These are phyloP conservation scores for Bufo gargarizans DNA, from an alignment of 2,113 vertebrate genomes.

Conservation along the genomic window DNA sequence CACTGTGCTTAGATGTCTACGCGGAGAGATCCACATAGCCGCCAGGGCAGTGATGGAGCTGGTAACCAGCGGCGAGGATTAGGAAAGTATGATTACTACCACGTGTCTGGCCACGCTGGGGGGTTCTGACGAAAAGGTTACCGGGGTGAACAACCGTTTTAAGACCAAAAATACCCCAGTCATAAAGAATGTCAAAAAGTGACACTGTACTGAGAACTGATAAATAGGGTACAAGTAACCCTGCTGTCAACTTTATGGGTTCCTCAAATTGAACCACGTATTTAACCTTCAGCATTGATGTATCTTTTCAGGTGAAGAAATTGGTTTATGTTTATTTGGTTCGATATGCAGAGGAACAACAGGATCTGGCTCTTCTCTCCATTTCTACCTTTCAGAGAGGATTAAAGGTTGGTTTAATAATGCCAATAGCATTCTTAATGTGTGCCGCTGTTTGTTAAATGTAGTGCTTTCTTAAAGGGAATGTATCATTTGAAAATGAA, in stretches of 20 bases:
- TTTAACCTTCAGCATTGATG: not conserved
- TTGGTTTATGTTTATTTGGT: slow-evolving; percentile 97
- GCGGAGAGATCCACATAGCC: no score
- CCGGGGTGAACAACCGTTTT: no score
- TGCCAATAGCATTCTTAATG: not conserved
- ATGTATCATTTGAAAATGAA: no score
- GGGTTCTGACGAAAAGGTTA: no score
- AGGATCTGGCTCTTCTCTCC: slow-evolving; percentile 94
- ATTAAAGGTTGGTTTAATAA: slow-evolving; percentile 81
- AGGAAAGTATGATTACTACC: no score
- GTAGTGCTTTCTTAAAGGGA: not conserved
- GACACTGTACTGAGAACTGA: not conserved
- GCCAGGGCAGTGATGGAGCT: no score
- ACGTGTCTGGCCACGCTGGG: no score
- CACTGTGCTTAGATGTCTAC: no score
- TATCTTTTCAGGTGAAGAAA: slow-evolving; percentile 87
- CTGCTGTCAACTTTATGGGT: not conserved
- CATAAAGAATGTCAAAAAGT: not conserved
- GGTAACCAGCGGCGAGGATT: no score
- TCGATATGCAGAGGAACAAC: slow-evolving; percentile 95
- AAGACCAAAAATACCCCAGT: no score
- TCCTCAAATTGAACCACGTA: not conserved
- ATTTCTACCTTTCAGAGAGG: slow-evolving; percentile 98
- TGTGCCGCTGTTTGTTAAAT: not conserved
- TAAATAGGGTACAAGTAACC: not conserved